Conservation (phyloP, 2,113 vertebrate species). For the Camelus dromedarius region DNA sequence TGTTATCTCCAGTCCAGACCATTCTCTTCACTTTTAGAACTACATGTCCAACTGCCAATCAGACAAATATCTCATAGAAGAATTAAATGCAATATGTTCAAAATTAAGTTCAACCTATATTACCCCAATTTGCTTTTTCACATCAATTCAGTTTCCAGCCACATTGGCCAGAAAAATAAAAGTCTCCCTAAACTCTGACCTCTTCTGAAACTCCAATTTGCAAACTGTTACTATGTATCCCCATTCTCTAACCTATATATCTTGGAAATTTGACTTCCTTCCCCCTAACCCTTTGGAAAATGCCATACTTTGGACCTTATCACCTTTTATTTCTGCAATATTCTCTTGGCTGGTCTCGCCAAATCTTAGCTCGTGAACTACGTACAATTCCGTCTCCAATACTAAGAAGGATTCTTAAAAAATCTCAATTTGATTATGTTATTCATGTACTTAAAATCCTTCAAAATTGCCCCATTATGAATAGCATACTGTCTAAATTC, state of each 20-base stretch:
- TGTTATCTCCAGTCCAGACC: background rate
- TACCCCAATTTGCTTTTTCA: background rate
- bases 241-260: background rate
- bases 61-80: background rate
- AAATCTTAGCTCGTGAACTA: background rate
- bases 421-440: slow-evolving; percentile 7
- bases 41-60: background rate
- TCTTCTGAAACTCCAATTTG: background rate
- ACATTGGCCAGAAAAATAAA: background rate
- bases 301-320: background rate
- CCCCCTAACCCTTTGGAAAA: background rate
- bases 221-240: background rate
- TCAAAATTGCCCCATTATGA: background rate
- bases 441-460: background rate
- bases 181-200: background rate
- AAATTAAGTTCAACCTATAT: background rate
- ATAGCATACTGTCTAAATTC: background rate
- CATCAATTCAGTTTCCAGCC: background rate
- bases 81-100: background rate
- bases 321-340: background rate
- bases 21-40: background rate
- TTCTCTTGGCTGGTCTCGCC: background rate
- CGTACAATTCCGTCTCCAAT: background rate
- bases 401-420: background rate
- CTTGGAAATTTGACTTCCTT: background rate